Conservation (phyloP, 2,113 vertebrate genomes). For the Opisthocomus hoazin region DNA sequence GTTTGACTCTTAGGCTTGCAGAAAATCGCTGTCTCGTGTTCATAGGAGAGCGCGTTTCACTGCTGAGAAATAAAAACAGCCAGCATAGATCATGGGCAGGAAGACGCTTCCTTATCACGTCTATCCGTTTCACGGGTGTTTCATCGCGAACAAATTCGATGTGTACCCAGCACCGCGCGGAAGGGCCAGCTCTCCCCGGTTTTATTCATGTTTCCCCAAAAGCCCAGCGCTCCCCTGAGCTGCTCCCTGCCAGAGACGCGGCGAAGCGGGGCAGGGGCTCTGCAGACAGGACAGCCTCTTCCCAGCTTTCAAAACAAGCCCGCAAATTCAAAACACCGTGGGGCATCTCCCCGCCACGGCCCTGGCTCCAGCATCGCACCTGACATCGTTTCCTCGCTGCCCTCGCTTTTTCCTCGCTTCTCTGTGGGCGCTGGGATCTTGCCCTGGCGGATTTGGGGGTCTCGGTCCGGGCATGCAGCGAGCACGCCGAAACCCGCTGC, state of each 20-base stretch:
- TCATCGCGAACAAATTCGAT: fast-evolving
- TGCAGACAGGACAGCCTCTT: neutral
- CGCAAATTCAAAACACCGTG: neutral
- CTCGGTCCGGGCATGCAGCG: fast-evolving
- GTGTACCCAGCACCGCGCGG: fast-evolving
- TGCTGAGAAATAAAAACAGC: neutral
- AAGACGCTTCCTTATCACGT: neutral
- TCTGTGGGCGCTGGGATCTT: neutral
- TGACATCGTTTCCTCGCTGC: fast-evolving
- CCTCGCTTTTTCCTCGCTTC: neutral
- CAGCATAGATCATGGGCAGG: neutral
- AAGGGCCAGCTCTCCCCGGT: neutral
- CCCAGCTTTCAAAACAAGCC: neutral
- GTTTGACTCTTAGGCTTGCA: neutral
- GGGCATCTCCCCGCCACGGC: neutral
- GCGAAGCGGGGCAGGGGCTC: neutral
- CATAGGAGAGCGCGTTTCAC: neutral
- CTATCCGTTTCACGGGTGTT: neutral
- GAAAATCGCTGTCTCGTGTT: neutral
- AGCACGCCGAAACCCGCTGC: fast-evolving
- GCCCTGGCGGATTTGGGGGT: neutral
- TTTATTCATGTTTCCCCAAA: neutral
- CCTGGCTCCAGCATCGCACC: neutral
- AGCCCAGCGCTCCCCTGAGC: fast-evolving
- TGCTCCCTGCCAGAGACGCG: fast-evolving